Evolutionary conservation across 2,888 invertebrate species (phyloP).

Genomic region (Perizoma flavofasciatum): DNA sequence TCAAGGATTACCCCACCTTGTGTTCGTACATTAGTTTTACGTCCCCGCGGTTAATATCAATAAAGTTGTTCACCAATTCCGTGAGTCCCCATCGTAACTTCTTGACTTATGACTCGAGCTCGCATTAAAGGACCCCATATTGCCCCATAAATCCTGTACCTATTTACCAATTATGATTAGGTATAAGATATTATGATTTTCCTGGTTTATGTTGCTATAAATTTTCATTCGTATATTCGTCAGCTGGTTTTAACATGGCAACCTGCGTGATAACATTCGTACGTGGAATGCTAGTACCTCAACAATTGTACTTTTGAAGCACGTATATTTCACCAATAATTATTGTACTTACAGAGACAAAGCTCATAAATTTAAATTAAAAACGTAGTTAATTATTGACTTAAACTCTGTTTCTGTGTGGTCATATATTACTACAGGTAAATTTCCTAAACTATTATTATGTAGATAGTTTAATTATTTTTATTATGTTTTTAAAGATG

Average conservation of each 20-base stretch:
- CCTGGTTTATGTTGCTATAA: conserved; percentile 34
- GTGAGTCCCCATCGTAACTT: conserved; percentile 45
- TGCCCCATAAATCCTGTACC: conserved; percentile 40
- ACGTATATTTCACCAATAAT: too few relatives aligned
- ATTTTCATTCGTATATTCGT: conserved; percentile 14
- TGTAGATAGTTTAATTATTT: too few relatives aligned
- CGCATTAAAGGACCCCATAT: conserved; percentile 43
- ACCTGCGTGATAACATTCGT: not conserved
- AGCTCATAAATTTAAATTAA: too few relatives aligned
- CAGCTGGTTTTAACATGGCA: conserved; percentile 6
- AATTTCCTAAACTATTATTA: too few relatives aligned
- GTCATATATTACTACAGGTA: too few relatives aligned
- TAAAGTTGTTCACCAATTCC: conserved; percentile 42
- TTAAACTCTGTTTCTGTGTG: too few relatives aligned
- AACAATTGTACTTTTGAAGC: too few relatives aligned
- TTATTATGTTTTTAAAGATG: too few relatives aligned
- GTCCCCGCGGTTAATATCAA: conserved; percentile 32
- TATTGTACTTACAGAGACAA: too few relatives aligned
- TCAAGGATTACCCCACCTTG: conserved; percentile 1
- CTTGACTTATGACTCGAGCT: conserved; percentile 42
- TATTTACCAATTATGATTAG: conserved; percentile 45
- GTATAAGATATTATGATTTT: conserved; percentile 36
- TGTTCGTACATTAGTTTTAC: conserved; percentile 22
- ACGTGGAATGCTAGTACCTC: too few relatives aligned
- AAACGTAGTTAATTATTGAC: too few relatives aligned